Evolutionary conservation across 2,113 vertebrate genomes (phyloP).

Genomic region (Fregata magnificens): DNA sequence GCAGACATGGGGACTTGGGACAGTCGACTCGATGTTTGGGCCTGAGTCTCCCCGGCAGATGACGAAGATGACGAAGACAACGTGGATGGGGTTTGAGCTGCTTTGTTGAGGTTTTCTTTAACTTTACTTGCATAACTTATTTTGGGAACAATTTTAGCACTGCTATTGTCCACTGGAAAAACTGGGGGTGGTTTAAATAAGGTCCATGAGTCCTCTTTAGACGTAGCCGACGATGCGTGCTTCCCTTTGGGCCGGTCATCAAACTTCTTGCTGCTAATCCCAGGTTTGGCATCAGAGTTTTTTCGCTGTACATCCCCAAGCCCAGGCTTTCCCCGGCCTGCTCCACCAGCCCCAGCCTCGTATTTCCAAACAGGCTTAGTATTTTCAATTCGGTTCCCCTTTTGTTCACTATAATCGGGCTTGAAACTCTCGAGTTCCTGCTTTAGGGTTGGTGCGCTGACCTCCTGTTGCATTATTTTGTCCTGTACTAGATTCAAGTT

Average conservation of each 20-base stretch:
- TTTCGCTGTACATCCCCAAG: slow-evolving; percentile 83
- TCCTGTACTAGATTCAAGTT: slow-evolving; percentile 84
- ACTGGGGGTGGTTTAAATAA: slow-evolving; percentile 97
- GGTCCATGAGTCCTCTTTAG: slow-evolving; percentile 98
- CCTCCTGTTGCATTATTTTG: slow-evolving; percentile 84
- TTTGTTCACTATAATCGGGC: slow-evolving; percentile 80
- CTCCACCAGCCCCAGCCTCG: slow-evolving; percentile 75
- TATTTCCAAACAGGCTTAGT: slow-evolving; percentile 81
- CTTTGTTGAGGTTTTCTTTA: slow-evolving; percentile 99
- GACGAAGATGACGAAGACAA: slow-evolving; percentile 69
- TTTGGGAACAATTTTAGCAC: slow-evolving; percentile 99
- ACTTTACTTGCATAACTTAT: slow-evolving; percentile 99
- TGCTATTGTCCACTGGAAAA: slow-evolving; percentile 99
- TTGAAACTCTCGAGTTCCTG: slow-evolving; percentile 82
- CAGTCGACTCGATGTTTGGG: slow-evolving; percentile 83
- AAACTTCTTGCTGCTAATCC: slow-evolving; percentile 84
- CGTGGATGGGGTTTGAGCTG: slow-evolving; percentile 77
- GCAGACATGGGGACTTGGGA: slow-evolving; percentile 98
- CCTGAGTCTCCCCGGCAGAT: slow-evolving; percentile 78
- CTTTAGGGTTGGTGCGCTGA: slow-evolving; percentile 68
- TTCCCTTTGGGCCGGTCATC: slow-evolving; percentile 95
- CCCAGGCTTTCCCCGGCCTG: slow-evolving; percentile 72
- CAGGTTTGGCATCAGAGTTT: slow-evolving; percentile 88
- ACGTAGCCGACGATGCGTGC: slow-evolving; percentile 74
- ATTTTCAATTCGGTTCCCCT: slow-evolving; percentile 77